A percentile compares a stretch with the other conserved stretches of the same genome.
phyloP scores from a whole-genome alignment of 2,113 vertebrate species.

The Phoenicopterus ruber region DNA sequence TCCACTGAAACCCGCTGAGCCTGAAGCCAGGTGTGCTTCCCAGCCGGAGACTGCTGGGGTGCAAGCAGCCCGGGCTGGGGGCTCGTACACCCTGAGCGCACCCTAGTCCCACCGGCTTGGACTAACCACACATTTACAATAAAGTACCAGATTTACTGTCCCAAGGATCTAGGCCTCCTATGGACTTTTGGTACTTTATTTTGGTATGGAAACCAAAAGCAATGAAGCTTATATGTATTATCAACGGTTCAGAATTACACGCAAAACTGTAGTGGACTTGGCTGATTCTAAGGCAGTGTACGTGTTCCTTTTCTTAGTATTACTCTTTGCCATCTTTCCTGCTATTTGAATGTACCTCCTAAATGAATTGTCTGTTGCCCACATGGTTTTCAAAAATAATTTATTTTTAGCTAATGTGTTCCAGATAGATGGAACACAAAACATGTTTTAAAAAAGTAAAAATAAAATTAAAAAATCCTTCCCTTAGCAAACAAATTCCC shows the following conservation, averaged over 20 bases:
- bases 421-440: conserved; percentile 72
- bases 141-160: background rate
- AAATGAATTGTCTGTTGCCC: background rate
- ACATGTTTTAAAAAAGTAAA: background rate
- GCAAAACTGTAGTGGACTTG: background rate
- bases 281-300: background rate
- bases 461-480: background rate
- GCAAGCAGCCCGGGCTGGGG: background rate
- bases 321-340: background rate
- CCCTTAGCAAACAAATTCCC: background rate
- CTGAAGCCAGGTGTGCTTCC: background rate
- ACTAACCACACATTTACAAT: background rate
- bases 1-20: accelerated
- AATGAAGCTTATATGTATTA: background rate
- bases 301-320: background rate
- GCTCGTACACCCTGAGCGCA: accelerated
- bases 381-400: conserved; percentile 77
- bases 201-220: background rate
- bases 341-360: background rate
- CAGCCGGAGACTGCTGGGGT: background rate
- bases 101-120: background rate
- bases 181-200: background rate
- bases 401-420: conserved; percentile 75
- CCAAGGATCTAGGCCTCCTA: background rate
- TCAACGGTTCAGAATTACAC: background rate